Base-by-base conservation (phyloP, 2,797 vertebrate genomes). In the Esox masquinongy region DNA sequence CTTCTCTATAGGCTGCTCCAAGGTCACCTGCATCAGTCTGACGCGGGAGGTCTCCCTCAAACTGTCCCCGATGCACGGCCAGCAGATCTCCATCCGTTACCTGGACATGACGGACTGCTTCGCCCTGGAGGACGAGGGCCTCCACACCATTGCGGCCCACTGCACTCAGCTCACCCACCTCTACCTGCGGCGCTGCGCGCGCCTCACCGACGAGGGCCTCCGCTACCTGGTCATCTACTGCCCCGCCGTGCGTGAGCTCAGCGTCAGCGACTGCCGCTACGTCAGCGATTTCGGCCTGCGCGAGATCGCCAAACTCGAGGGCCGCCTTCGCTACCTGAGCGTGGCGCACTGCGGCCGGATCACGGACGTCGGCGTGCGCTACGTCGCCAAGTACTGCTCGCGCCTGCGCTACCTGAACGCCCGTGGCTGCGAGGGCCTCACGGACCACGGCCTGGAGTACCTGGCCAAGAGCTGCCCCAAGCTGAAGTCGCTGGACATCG, bases 81-180 rank as follows among this genome's bases (percentile, higher is more conserved):
- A 96, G 84, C 96, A 96, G 77, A 96, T 96, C 84, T 96, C 95
- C 84, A 95, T 96, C 84, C 95, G 94, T 87, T 96, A 94, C 90
- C 86, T 96, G 91, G 95, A 96, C 91, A 96, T 96, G 96, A 96
- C 95, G 1, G 96, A 96, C 91, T 96, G 96, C 91, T 96, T 96
- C 1, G 95, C 96, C 70, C 93, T 96, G 81, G 96, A 96, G 85
- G 96, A 96, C 5, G 95, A 96, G 53, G 96, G 96, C 26, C 91
- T 96, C 83, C 96, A 96, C 90, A 96, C 94, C 77, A 96, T 96
- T 22, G 95, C 95, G 0, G 94, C 95, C 4, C 95, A 96, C 90
- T 96, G 96, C 92, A 96, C 95, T 6, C 95, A 95, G 77, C 90
- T 96, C 63, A 96, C 95, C 1, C 95, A 96, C 88, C 92, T 96